Percentiles rank a stretch among this genome's conserved stretches.
Conservation (phyloP, 2,797 vertebrate genomes). For the Helicolenus hilgendorfi region DNA sequence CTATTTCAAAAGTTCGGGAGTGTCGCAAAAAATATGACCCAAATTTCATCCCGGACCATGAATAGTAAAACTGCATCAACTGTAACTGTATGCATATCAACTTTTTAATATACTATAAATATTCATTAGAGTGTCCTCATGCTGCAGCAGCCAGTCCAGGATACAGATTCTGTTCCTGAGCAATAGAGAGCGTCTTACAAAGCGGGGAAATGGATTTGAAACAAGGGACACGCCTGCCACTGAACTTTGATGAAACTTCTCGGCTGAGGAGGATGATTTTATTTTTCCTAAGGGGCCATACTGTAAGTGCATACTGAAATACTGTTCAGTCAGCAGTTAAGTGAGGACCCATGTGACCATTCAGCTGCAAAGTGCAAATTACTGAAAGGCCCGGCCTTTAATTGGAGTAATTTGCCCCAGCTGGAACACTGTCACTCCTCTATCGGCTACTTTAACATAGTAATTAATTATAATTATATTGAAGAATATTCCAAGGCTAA, state of each 20-base stretch:
- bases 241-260: conserved; percentile 79
- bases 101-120: conserved; percentile 66
- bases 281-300: conserved; percentile 58
- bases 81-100: conserved; percentile 53
- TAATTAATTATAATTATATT: conserved; percentile 35
- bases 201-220: conserved; percentile 66
- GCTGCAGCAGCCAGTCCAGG: conserved; percentile 33
- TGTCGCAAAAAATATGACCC: conserved; percentile 44
- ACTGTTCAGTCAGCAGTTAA: conserved; percentile 76
- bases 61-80: conserved; percentile 48
- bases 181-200: conserved; percentile 17
- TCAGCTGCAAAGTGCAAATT: conserved; percentile 59
- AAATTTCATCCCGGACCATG: conserved; percentile 50
- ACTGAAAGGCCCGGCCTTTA: conserved; percentile 60
- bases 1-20: conserved; percentile 49
- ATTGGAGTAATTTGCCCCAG: conserved; percentile 49
- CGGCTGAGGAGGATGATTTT: conserved; percentile 44
- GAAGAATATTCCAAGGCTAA: background rate
- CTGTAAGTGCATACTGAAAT: conserved; percentile 50
- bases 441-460: conserved; percentile 17
- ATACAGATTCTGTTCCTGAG: conserved; percentile 22
- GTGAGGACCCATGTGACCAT: conserved; percentile 61
- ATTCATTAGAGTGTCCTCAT: conserved; percentile 51
- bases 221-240: conserved; percentile 59
- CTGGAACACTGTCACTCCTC: conserved; percentile 19